Percentiles rank a stretch among this genome's conserved stretches.
phyloP scores from a whole-genome alignment of 2,797 vertebrate species.

The Tragelaphus eurycerus region DNA sequence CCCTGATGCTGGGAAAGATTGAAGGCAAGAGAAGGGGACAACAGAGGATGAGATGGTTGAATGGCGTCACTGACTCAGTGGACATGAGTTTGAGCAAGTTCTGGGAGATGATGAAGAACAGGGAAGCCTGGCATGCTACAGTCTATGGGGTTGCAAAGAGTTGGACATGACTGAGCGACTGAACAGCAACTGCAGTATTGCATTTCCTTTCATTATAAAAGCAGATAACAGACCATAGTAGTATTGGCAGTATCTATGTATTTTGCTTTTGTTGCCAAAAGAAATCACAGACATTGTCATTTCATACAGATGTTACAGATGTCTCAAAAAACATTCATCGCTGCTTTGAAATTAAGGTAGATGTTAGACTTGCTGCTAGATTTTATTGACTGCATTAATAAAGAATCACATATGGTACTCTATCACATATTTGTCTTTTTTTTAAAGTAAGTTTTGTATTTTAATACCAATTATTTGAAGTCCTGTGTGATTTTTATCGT shows the following conservation, averaged over 20 bases:
- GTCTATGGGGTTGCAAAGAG: background rate
- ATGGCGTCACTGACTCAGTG: background rate
- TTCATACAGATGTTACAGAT: background rate
- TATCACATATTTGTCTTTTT: background rate
- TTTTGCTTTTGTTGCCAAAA: background rate
- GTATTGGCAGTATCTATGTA: background rate
- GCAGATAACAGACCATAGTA: background rate
- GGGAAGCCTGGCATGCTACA: background rate
- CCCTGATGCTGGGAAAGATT: background rate
- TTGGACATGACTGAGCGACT: background rate
- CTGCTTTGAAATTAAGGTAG: background rate
- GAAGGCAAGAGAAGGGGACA: background rate
- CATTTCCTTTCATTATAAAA: background rate
- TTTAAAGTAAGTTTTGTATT: background rate
- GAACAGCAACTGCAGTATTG: background rate
- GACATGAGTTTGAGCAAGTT: background rate
- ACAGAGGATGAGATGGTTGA: background rate
- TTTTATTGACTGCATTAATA: background rate
- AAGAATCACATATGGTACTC: background rate
- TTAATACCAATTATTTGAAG: conserved; percentile 25
- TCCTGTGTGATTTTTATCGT: background rate
- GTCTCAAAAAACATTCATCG: background rate
- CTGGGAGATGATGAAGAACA: background rate
- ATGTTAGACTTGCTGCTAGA: background rate
- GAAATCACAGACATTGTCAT: conserved; percentile 1